These are phyloP conservation scores for Cephus sareptanus DNA, from an alignment of 2,888 invertebrate genomes.

Conservation along the genomic window DNA sequence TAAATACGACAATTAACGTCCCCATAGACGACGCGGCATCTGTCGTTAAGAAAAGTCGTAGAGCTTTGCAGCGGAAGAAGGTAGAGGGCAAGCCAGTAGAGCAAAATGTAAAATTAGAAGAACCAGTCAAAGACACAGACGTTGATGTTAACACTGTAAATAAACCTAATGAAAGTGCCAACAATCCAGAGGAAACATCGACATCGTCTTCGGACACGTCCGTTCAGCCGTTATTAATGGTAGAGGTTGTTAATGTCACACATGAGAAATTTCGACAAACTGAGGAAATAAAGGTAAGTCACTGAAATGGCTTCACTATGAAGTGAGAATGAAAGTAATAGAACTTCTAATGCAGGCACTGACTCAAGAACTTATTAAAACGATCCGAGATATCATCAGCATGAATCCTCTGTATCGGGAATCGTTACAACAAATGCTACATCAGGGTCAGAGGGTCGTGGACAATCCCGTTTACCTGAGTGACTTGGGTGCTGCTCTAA, in stretches of 20 bases:
- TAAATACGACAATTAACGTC: conserved; percentile 86
- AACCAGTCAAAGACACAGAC: conserved; percentile 23
- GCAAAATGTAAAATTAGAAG: conserved; percentile 15
- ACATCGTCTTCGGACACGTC: conserved; percentile 13
- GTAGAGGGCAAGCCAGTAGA: conserved; percentile 32
- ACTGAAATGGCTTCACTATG: neutral
- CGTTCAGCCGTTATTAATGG: conserved; percentile 81
- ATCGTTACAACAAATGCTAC: conserved; percentile 97
- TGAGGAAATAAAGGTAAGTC: conserved; percentile 87
- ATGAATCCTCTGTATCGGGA: conserved; percentile 97
- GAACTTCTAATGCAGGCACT: conserved; percentile 72
- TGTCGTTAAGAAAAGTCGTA: conserved; percentile 62
- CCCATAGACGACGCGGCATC: conserved; percentile 80
- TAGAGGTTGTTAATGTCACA: conserved; percentile 91
- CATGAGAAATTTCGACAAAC: conserved; percentile 91
- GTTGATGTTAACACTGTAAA: conserved; percentile 15
- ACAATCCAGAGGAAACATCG: conserved; percentile 22
- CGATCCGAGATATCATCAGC: conserved; percentile 96
- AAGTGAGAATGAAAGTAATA: neutral
- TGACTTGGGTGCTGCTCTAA: conserved; percentile 95
- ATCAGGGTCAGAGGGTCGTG: conserved; percentile 95
- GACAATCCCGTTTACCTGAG: conserved; percentile 98
- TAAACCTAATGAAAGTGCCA: conserved; percentile 8
- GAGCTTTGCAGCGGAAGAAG: conserved; percentile 49
- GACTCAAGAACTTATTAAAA: conserved; percentile 96